Evolutionary conservation across 2,113 vertebrate genomes (phyloP), one percentile per base, ranked within the genome.

Genomic region (Stigmatopora argus): DNA sequence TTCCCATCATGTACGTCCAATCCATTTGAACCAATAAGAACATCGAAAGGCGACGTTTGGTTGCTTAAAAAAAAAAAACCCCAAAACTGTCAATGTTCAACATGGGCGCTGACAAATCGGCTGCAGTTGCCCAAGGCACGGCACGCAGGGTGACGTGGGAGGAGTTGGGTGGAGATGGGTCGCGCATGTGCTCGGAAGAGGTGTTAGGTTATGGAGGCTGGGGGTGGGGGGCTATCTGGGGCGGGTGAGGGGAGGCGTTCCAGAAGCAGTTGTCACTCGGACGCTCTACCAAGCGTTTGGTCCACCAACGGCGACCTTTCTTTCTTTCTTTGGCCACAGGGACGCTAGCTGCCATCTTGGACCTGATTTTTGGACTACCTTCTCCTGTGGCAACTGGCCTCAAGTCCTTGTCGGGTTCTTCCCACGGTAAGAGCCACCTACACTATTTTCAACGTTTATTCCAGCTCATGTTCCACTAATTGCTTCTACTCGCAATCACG

Each of bases 41-140:
- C 5, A 70, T 1, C 11, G 11, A 1, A 64, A 52, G 18, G 5
- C 5, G 23, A 55, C 1, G 2, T 59, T 59, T 38, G 23, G 15
- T 12, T 6, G 35, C 9, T 12, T 13, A 7, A 23, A 19, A 21
- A 41, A 8, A 31, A 1, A 1, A 3, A 19, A 44, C 7, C 1
- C 3, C 1, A 31, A 11, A n/a, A 38, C 55, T 59, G 73, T 81
- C 57, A 62, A 11, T 71, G 71, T 71, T 70, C 76, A 66, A 47
- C 57, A 65, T 57, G 67, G 86, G 86, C 89, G 70, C 80, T 89
- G 87, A 90, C 80, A 83, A 85, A 91, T 90, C 75, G 82, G 85
- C 80, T 75, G 75, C 89, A 91, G 91, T 92, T 91, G 89, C 77
- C 87, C 72, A 70, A 89, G 86, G 80, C 89, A 86, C 84, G 86